Base-by-base conservation (phyloP, 1,140 invertebrate genomes). In the Asbolus verrucosus region DNA sequence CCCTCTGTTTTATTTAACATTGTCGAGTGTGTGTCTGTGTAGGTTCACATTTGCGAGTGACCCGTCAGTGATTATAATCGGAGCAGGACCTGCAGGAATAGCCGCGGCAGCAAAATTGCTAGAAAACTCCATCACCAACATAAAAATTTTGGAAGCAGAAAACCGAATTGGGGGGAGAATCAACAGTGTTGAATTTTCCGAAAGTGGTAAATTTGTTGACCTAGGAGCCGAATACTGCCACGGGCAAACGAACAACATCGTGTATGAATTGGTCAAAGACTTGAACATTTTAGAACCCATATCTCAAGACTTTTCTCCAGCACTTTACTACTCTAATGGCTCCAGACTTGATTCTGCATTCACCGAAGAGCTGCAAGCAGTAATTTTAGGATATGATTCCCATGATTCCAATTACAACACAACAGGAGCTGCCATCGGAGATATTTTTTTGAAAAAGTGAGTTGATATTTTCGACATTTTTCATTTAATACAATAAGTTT, bases 141-240 rank as follows among this genome's bases (percentile, higher is more conserved):
- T 88, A 1, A 73, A 81, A 0, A 71, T 88, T 27, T 69, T 92
- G 6, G 92, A 94, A 82, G 91, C 89, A 0, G 85, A 86, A 65
- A 79, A 86, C 74, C 83, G 89, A 69, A 85, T 91, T 61, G 91
- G 91, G 43, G 73, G 67, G 81, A 83, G 90, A 27, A 83, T 92
- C 2, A 69, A 84, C 30, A 89, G 87, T 0, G 81, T 85, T 1
- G 73, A 83, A 11, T 88, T 89, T 76, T n/a, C n/a, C n/a, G n/a
- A n/a, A n/a, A 87, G 84, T 4, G 84, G 87, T 5, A 83, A 84
- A 63, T 79, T 84, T 16, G 81, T 94, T 2, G 94, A 96, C 79
- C 69, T 95, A 13, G 94, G 94, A 1, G 94, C 91, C 16, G 92
- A 95, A 75, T 95, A 91, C 90, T 87, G 94, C 72, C 93, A 95